phyloP scores from a whole-genome alignment of 1,140 invertebrate genomes.

The Drosophila triauraria region DNA sequence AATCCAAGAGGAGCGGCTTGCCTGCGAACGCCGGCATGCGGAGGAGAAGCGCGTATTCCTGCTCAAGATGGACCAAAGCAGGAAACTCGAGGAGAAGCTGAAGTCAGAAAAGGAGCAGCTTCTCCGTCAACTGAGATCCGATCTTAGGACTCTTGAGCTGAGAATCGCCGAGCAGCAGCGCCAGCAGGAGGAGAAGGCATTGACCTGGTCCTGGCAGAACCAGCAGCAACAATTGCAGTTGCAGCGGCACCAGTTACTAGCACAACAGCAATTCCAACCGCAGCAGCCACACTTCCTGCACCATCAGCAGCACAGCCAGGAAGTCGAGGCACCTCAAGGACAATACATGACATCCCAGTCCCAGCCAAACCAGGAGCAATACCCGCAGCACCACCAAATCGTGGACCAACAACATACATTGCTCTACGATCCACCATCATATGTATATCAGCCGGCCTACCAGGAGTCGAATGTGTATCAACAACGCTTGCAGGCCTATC shows the following conservation, averaged over 20 bases:
- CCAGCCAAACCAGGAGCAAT: neutral
- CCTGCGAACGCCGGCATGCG: conserved; percentile 49
- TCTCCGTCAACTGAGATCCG: conserved; percentile 18
- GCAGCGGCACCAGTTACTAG: conserved; percentile 19
- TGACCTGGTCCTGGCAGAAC: conserved; percentile 36
- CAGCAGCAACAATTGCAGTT: conserved; percentile 14
- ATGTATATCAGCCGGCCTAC: conserved; percentile 10
- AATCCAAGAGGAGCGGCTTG: conserved; percentile 24
- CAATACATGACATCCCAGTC: conserved; percentile 2
- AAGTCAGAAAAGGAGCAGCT: conserved; percentile 25
- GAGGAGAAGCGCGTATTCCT: conserved; percentile 49
- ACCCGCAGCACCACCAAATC: neutral
- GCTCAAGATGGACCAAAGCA: conserved; percentile 56
- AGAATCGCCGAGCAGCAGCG: conserved; percentile 34
- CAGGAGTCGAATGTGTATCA: conserved; percentile 16
- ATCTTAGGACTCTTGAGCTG: conserved; percentile 21
- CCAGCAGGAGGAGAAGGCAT: conserved; percentile 16
- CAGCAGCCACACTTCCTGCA: conserved; percentile 24
- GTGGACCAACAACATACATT: neutral
- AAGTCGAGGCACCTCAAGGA: neutral
- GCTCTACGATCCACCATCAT: conserved; percentile 16
- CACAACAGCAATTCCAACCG: conserved; percentile 20
- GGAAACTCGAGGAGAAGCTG: conserved; percentile 47
- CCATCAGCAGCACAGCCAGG: conserved; percentile 3
- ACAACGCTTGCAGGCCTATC: conserved; percentile 44